Evolutionary conservation across 2,113 vertebrate genomes (phyloP), one percentile per base, ranked within the genome.

Genomic region (Paedocypris sp.): DNA sequence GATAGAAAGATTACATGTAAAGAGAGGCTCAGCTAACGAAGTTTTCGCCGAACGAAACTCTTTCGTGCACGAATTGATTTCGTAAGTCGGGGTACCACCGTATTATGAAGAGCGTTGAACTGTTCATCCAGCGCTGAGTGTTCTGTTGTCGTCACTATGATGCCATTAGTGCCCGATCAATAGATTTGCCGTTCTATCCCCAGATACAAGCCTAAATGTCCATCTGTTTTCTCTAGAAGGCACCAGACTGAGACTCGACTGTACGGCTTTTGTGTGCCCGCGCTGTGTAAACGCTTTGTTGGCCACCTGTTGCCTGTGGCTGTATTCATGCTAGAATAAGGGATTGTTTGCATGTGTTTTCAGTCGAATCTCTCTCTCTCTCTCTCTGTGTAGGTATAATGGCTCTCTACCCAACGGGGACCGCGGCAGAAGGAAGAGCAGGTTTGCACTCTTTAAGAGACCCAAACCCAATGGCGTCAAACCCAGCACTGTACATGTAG

Each of bases 401-500:
- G 94, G 95, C 74, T 97, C 93, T 76, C 88, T 98, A 73, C 93
- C 94, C 75, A 97, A 97, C 10, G 95, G 95, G 42, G 95, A 99
- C 73, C 84, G 93, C 74, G 95, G 95, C 77, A 88, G 94, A 75
- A 89, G 94, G 61, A 97, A 98, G 87, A 99, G 95, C 82, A 90
- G 93, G 1, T 99, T 99, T 85, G 91, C 89, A 73, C 87, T 99
- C 74, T 93, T 88, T 76, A 95, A 91, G 84, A 90, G 94, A 66
- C 88, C 91, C 63, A 99, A 97, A 81, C 88, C 95, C 71, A 99
- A 94, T 54, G 94, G 95, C 73, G 95, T 99, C 77, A 97, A 93
- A 79, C 94, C 95, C 47, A 99, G 94, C 85, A 98, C 93, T 63
- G 91, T 99, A 68, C 94, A 99, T 62, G 84, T 95, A 73, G 89